Percentiles rank a stretch among this genome's conserved stretches.
phyloP scores from a whole-genome alignment of 1,140 invertebrate species.

The Kradibia gibbosae region DNA sequence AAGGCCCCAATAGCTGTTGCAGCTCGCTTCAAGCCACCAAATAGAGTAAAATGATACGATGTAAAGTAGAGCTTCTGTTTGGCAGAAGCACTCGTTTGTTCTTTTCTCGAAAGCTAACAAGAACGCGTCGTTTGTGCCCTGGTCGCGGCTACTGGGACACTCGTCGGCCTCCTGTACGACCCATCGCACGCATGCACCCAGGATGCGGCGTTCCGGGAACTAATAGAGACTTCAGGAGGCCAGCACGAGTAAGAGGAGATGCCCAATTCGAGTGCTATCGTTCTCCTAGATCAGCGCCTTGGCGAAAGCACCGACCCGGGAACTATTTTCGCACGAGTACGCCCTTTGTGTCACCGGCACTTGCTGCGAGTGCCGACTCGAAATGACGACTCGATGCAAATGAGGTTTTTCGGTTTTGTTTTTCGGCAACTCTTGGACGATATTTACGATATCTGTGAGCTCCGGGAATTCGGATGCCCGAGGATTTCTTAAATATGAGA shows the following conservation, averaged over 20 bases:
- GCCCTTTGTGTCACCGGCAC: slow-evolving; percentile 42
- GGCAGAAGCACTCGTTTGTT: not conserved
- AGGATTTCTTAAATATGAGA: too few species aligned
- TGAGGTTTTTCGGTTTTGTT: not conserved
- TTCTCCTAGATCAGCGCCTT: slow-evolving; percentile 9
- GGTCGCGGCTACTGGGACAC: not conserved
- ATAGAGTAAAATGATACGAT: not conserved
- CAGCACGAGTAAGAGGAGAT: not conserved
- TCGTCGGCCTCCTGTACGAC: not conserved
- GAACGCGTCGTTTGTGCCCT: not conserved
- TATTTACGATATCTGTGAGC: too few species aligned
- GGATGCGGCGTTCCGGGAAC: slow-evolving; percentile 28
- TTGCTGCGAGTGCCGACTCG: not conserved
- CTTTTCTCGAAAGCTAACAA: not conserved
- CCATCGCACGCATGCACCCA: slow-evolving; percentile 16
- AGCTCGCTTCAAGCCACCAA: too few species aligned
- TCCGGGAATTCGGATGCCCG: too few species aligned
- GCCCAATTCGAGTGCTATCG: slow-evolving; percentile 25
- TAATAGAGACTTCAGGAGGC: too few species aligned
- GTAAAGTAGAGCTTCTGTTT: not conserved
- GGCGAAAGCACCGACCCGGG: not conserved
- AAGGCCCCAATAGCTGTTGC: too few species aligned
- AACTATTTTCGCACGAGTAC: slow-evolving; percentile 41
- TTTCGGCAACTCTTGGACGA: too few species aligned
- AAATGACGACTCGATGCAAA: not conserved